Evolutionary conservation across 2,888 invertebrate species (phyloP), one percentile per base, ranked within the genome.

Genomic region (Resseliella maxima): DNA sequence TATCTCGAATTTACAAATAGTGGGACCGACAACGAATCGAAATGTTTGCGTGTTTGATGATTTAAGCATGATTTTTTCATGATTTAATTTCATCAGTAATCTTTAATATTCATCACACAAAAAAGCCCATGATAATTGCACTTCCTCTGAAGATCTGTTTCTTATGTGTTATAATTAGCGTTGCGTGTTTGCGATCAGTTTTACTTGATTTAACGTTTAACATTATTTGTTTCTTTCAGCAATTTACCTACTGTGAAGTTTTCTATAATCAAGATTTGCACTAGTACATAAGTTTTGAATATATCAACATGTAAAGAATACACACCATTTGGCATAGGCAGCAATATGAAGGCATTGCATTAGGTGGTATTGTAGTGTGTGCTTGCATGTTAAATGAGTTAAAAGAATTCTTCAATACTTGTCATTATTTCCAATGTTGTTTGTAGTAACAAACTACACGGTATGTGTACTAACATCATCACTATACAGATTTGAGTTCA

Each of bases 131-230:
- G 72, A 72, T 72, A 72, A 72, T 72, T 72, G 72, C 35, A 72
- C 72, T 72, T 72, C 72, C 72, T 72, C 72, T 35, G 31, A 72
- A 27, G 72, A 72, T 72, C 72, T 72, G 31, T 72, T 72, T 72
- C 72, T 72, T 72, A 72, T 72, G 72, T 72, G 72, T 72, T 72
- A 72, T 72, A 72, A 72, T 72, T 72, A 72, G 72, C 72, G 72
- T 72, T 72, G 72, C 72, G 72, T 72, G 72, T 72, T 72, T n/a
- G 35, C 72, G 72, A 72, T 72, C 72, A 72, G 72, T 72, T 72
- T 72, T 72, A 72, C 72, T 72, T 72, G 72, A 72, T 35, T 72
- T 72, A 72, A 72, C 72, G 35, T 72, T 72, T 72, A 72, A 72
- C 72, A 72, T 72, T 72, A 72, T 72, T 72, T 72, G 72, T 72